Conservation (phyloP, 2,888 invertebrate species). For the Drosophila aldrichi region DNA sequence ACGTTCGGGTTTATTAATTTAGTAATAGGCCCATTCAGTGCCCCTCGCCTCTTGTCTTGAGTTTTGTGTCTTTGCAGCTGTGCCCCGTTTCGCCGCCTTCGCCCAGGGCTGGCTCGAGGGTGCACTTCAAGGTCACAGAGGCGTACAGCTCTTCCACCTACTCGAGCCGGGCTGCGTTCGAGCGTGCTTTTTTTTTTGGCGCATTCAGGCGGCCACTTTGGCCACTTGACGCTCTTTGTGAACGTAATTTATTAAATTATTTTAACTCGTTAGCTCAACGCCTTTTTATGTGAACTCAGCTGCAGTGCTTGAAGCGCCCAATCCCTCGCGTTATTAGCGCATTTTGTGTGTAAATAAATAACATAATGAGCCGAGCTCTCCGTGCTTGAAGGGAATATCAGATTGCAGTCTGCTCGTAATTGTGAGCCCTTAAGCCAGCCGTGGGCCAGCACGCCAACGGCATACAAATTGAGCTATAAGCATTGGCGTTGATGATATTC, state of each 20-base stretch:
- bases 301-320: constrained; percentile 11
- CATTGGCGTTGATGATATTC: constrained; percentile 56
- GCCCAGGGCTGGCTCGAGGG: constrained; percentile 50
- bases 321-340: constrained; percentile 67
- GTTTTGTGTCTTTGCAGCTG: constrained; percentile 6
- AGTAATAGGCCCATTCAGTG: constrained; percentile 63
- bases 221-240: constrained; percentile 60
- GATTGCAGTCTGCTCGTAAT: constrained; percentile 28
- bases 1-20: constrained; percentile 67
- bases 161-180: constrained; percentile 23
- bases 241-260: constrained; percentile 72
- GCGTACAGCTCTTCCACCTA: constrained; percentile 65
- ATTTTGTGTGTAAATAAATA: constrained; percentile 69
- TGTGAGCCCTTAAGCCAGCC: constrained; percentile 54
- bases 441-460: constrained; percentile 61
- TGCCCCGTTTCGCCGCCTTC: not conserved
- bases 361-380: constrained; percentile 63
- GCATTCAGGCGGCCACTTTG: constrained; percentile 38
- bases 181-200: constrained; percentile 11
- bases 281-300: constrained; percentile 38
- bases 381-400: not conserved
- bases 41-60: constrained; percentile 19
- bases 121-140: constrained; percentile 74
- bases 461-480: constrained; percentile 80
- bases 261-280: constrained; percentile 73